Conservation (phyloP, 2,888 invertebrate genomes). For the Abscondita cerata region DNA sequence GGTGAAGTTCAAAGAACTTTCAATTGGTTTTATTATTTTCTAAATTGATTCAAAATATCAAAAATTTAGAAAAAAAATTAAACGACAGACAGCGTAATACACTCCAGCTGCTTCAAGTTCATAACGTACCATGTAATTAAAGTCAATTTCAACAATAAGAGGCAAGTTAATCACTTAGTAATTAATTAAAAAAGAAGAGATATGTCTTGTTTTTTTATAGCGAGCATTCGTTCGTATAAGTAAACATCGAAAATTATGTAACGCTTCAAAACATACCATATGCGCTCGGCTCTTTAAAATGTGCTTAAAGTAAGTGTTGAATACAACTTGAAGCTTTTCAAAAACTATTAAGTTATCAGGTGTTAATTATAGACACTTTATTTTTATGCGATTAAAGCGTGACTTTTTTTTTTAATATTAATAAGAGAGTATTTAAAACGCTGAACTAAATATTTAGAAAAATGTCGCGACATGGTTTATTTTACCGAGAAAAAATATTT, state of each 20-base stretch:
- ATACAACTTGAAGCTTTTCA: constrained; percentile 8
- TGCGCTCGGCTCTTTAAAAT: constrained; percentile 22
- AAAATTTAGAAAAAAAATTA: constrained; percentile 6
- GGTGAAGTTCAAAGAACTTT: constrained; percentile 19
- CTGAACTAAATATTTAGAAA: constrained; percentile 17
- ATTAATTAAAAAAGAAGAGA: constrained; percentile 32
- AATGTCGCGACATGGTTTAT: constrained; percentile 14
- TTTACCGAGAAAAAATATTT: not conserved
- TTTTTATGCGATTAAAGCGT: not conserved
- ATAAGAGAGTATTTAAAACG: not conserved
- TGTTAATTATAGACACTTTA: constrained; percentile 10
- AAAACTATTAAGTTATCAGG: constrained; percentile 20
- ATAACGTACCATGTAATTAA: constrained; percentile 29
- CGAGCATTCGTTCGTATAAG: constrained; percentile 15
- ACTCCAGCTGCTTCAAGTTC: constrained; percentile 9
- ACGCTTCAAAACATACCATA: constrained; percentile 14
- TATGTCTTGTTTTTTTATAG: constrained; percentile 26
- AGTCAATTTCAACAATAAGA: constrained; percentile 36
- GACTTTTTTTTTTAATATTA: constrained; percentile 4
- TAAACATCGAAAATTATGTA: constrained; percentile 12
- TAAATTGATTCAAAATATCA: not conserved
- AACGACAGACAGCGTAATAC: not conserved
- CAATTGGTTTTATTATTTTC: constrained; percentile 8
- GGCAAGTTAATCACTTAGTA: constrained; percentile 33
- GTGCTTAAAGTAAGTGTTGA: constrained; percentile 22